Percentiles rank a stretch among this genome's conserved stretches.
These are phyloP conservation scores for Cataglyphis hispanica DNA, from an alignment of 1,140 invertebrate genomes.

Conservation along the genomic window DNA sequence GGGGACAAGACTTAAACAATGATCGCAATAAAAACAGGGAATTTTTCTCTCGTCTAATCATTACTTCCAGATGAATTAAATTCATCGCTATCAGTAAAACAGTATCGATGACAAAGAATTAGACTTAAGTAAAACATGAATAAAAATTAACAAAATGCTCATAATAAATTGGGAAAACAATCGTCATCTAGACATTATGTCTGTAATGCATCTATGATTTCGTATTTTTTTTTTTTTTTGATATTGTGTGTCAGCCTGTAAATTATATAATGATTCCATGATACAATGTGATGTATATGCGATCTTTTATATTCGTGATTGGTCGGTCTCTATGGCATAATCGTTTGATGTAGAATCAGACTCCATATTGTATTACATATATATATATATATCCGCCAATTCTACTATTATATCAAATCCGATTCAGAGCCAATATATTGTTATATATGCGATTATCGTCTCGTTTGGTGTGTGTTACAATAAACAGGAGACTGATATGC, in stretches of 20 bases:
- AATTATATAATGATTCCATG: conserved; percentile 30
- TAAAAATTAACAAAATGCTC: conserved; percentile 85
- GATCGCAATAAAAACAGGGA: conserved; percentile 57
- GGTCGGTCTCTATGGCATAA: conserved; percentile 68
- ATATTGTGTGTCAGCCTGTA: conserved; percentile 54
- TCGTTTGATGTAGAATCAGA: conserved; percentile 45
- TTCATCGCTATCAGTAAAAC: conserved; percentile 63
- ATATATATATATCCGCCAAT: conserved; percentile 43
- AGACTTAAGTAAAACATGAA: conserved; percentile 84
- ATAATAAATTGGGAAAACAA: conserved; percentile 84
- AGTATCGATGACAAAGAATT: conserved; percentile 75
- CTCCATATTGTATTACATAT: conserved; percentile 42
- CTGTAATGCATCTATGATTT: conserved; percentile 56
- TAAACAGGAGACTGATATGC: conserved; percentile 76
- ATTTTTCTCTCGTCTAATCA: conserved; percentile 75
- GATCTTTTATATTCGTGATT: conserved; percentile 63
- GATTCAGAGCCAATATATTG: conserved; percentile 58
- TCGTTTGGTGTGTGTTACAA: conserved; percentile 60
- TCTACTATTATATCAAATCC: conserved; percentile 57
- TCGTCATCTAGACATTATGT: conserved; percentile 76
- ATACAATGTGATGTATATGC: conserved; percentile 61
- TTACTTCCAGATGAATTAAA: conserved; percentile 80
- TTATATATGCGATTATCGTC: conserved; percentile 48
- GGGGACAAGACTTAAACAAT: conserved; percentile 61
- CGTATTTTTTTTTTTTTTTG: conserved; percentile 76